Conservation (phyloP, 2,888 invertebrate genomes). For the Diadegma fenestrale region DNA sequence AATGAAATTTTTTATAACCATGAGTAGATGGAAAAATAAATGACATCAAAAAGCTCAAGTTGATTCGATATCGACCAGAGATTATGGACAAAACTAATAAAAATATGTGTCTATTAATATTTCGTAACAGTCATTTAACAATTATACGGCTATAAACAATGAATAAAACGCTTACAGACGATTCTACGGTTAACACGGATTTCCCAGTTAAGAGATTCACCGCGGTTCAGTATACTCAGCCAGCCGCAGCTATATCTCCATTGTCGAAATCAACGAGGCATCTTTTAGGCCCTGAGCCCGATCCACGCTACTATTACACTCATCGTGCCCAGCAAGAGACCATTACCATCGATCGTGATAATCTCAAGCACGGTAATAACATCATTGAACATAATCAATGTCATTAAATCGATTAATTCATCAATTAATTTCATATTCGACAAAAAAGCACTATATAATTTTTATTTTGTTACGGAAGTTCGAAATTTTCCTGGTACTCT, state of each 20-base stretch:
- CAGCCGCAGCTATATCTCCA: slow-evolving; percentile 90
- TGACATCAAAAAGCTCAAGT: background rate
- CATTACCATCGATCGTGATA: slow-evolving; percentile 83
- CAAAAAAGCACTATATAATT: background rate
- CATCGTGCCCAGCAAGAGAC: slow-evolving; percentile 85
- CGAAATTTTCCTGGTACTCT: background rate
- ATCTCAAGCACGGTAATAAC: slow-evolving; percentile 83
- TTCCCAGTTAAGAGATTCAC: slow-evolving; percentile 92
- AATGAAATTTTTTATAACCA: too few relatives aligned
- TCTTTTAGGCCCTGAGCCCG: slow-evolving; percentile 88
- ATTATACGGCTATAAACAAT: background rate
- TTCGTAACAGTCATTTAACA: background rate
- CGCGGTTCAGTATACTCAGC: slow-evolving; percentile 92
- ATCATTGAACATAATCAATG: slow-evolving; percentile 35
- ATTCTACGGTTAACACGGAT: slow-evolving; percentile 90
- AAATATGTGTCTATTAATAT: background rate
- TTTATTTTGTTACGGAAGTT: background rate
- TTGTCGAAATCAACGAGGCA: slow-evolving; percentile 93
- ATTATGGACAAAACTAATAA: too few relatives aligned
- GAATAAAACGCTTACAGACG: slow-evolving; percentile 85
- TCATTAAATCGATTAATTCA: slow-evolving; percentile 21
- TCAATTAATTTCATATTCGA: slow-evolving; percentile 4
- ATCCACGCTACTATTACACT: slow-evolving; percentile 89
- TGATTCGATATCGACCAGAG: too few relatives aligned
- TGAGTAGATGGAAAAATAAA: background rate